A percentile compares a stretch with the other conserved stretches of the same genome.
These are phyloP conservation scores for Neodontobutis hainanensis DNA, from an alignment of 2,113 vertebrate genomes.

Conservation along the genomic window DNA sequence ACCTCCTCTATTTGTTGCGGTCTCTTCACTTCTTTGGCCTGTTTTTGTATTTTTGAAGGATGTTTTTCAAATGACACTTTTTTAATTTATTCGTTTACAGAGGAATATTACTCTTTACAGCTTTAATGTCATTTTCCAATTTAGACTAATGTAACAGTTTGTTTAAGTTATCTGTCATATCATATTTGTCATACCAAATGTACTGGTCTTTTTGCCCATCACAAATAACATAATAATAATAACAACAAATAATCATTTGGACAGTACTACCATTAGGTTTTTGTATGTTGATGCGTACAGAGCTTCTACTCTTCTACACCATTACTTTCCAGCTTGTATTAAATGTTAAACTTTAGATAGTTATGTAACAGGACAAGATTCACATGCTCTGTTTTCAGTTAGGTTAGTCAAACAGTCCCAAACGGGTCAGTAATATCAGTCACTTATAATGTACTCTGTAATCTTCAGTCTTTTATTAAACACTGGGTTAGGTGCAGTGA, in stretches of 20 bases:
- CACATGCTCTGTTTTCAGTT: background rate
- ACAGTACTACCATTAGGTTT: slow-evolving; percentile 1
- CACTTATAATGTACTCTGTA: no score
- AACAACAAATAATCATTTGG: no score
- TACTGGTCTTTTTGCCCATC: background rate
- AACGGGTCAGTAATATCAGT: background rate
- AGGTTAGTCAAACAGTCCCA: background rate
- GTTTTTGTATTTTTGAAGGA: slow-evolving; percentile 72
- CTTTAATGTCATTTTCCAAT: slow-evolving; percentile 44
- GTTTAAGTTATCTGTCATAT: slow-evolving; percentile 59
- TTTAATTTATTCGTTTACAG: slow-evolving; percentile 75
- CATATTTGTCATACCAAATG: slow-evolving; percentile 17
- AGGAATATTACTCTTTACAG: slow-evolving; percentile 54
- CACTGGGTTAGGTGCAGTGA: background rate
- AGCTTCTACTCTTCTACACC: background rate
- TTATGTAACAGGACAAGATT: background rate
- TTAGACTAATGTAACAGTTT: slow-evolving; percentile 47
- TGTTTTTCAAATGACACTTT: slow-evolving; percentile 49
- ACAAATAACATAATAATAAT: no score
- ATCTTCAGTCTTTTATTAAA: no score
- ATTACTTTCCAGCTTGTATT: background rate
- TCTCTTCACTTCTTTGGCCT: slow-evolving; percentile 58
- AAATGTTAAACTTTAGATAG: background rate
- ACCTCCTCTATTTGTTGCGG: slow-evolving; percentile 69
- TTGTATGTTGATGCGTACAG: background rate